Percentiles rank a stretch among this genome's conserved stretches.
phyloP scores from a whole-genome alignment of 2,888 invertebrate genomes.

The Ophion obscuratus region DNA sequence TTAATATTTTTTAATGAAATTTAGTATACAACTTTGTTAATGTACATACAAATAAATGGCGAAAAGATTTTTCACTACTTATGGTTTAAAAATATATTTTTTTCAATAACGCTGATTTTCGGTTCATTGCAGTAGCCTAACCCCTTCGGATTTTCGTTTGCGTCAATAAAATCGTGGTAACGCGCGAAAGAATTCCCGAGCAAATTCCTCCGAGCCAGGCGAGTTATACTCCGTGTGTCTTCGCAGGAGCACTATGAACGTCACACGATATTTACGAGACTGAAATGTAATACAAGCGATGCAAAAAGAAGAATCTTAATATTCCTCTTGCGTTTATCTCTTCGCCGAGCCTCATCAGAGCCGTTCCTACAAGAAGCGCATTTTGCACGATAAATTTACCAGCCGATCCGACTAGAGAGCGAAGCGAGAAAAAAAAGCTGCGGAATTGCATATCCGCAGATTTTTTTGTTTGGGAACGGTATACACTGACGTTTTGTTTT shows the following conservation, averaged over 20 bases:
- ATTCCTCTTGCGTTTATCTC: neutral
- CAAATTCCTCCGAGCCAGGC: constrained; percentile 50
- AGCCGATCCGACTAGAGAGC: neutral
- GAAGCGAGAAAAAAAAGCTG: neutral
- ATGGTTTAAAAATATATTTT: too few species aligned
- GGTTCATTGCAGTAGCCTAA: too few species aligned
- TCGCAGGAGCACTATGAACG: constrained; percentile 35
- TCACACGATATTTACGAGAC: constrained; percentile 38
- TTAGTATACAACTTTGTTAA: too few species aligned
- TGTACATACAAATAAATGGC: too few species aligned
- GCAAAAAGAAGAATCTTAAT: constrained; percentile 11
- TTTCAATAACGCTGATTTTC: too few species aligned
- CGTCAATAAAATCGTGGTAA: neutral
- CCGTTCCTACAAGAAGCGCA: constrained; percentile 8
- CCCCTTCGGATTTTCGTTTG: neutral
- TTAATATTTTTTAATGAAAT: too few species aligned
- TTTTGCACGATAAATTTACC: neutral
- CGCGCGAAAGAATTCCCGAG: constrained; percentile 61
- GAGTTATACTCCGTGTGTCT: constrained; percentile 47
- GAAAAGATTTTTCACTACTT: too few species aligned
- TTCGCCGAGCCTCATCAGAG: neutral
- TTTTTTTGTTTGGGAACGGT: neutral
- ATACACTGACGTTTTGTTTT: constrained; percentile 19
- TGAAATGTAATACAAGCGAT: constrained; percentile 5
- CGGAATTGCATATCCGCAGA: neutral